Conservation (phyloP, 2,888 invertebrate species). For the Idaea biselata region DNA sequence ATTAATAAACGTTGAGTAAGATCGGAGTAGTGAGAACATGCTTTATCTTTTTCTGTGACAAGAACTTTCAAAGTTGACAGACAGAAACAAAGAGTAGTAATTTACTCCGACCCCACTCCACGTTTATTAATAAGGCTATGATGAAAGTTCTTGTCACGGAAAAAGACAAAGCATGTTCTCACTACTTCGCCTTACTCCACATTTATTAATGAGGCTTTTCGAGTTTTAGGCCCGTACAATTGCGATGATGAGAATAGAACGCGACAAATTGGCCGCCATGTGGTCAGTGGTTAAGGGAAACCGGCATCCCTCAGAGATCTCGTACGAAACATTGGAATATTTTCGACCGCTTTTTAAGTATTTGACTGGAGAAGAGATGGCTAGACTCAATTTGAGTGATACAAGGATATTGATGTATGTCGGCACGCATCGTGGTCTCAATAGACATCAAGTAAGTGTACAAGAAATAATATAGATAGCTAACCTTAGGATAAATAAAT, state of each 20-base stretch:
- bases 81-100: too few relatives aligned
- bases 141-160: too few relatives aligned
- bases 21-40: too few relatives aligned
- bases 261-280: constrained; percentile 58
- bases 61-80: too few relatives aligned
- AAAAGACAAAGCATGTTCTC: too few relatives aligned
- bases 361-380: constrained; percentile 60
- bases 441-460: constrained; percentile 59
- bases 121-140: too few relatives aligned
- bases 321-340: constrained; percentile 49
- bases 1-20: too few relatives aligned
- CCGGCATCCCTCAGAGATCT: constrained; percentile 30
- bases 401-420: constrained; percentile 55
- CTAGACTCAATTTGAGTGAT: constrained; percentile 57
- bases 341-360: constrained; percentile 68
- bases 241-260: constrained; percentile 65
- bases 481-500: not conserved
- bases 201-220: too few relatives aligned
- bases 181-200: too few relatives aligned
- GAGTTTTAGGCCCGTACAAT: constrained; percentile 60
- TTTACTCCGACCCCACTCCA: too few relatives aligned
- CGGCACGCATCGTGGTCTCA: constrained; percentile 63
- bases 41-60: too few relatives aligned
- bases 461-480: not conserved
- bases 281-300: constrained; percentile 58